These are phyloP conservation scores for Notospermus geniculatus DNA, from an alignment of 1,140 invertebrate species.

Conservation along the genomic window DNA sequence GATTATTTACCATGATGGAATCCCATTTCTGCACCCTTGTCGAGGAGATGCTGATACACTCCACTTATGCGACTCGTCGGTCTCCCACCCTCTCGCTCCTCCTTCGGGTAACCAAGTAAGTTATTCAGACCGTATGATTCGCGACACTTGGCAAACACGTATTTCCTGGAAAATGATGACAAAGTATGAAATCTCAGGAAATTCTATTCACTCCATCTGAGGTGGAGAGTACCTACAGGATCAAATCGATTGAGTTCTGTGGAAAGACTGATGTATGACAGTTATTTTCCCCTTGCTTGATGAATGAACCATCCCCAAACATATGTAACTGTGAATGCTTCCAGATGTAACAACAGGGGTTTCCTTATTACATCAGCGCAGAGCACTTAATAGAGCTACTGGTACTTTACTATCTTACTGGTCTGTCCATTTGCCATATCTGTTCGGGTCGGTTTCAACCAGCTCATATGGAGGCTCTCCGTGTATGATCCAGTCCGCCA, in stretches of 20 bases:
- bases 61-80: conserved; percentile 40
- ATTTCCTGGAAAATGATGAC: conserved; percentile 30
- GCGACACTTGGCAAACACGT: conserved; percentile 40
- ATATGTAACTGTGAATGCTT: too few species aligned
- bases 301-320: too few species aligned
- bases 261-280: too few species aligned
- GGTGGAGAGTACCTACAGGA: too few species aligned
- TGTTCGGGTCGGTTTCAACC: conserved; percentile 53
- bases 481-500: conserved; percentile 55
- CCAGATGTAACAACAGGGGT: too few species aligned
- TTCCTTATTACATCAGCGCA: too few species aligned
- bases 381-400: too few species aligned
- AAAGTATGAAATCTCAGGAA: too few species aligned
- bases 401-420: conserved; percentile 21
- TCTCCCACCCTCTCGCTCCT: conserved; percentile 50
- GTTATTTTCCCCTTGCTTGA: too few species aligned
- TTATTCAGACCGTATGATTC: conserved; percentile 56
- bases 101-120: conserved; percentile 44
- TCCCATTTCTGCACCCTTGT: conserved; percentile 44
- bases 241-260: too few species aligned
- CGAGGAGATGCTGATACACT: conserved; percentile 29
- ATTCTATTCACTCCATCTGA: too few species aligned
- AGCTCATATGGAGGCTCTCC: conserved; percentile 56
- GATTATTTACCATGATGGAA: conserved; percentile 31
- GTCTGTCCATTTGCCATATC: conserved; percentile 52